Base-by-base conservation (phyloP, 1,140 invertebrate genomes). In the Drosophila nasuta region DNA sequence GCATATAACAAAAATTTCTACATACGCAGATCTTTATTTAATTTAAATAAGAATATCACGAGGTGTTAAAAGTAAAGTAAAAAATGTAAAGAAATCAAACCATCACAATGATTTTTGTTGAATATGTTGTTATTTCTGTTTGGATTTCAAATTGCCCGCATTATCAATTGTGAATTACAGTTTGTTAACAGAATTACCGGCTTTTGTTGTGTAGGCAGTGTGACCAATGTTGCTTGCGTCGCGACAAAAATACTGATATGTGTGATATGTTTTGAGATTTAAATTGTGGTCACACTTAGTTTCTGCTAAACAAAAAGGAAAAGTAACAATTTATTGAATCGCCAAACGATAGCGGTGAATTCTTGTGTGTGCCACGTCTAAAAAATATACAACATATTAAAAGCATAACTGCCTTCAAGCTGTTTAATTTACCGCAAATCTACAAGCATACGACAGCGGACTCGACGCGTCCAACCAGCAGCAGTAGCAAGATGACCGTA, bases 381-480 rank as follows among this genome's bases (percentile, higher is more conserved):
- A 48, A 68, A 13, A 20, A 38, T 28, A 48, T 60, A 20, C 20
- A 38, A n/a, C 13, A 25, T 25, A 25, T 25, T 25, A 13, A 51
- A 17, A 56, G 33, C 20, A 25, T 25, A 59, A 68, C 51, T 52
- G 75, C 30, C 70, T 43, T 73, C 88, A 91, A 91, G 71, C 82
- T 91, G 88, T 91, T 91, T 63, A 91, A 87, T 73, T 56, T 91
- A 79, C 88, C 88, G 45, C 78, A 91, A 76, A 64, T 91, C 3
- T 91, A 91, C 67, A 81, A 82, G 57, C 81, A 80, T 25, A 73
- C 72, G 13, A 81, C 80, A 52, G 82, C 87, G 33, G 81, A 87
- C 35, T 62, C 75, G 15, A 75, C 71, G 8, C 77, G 82, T 64
- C 77, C 72, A 58, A 80, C 38, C 49, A 80, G 82, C 52, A 91